Evolutionary conservation across 2,113 vertebrate genomes (phyloP).

Genomic region (Addax nasomaculatus): DNA sequence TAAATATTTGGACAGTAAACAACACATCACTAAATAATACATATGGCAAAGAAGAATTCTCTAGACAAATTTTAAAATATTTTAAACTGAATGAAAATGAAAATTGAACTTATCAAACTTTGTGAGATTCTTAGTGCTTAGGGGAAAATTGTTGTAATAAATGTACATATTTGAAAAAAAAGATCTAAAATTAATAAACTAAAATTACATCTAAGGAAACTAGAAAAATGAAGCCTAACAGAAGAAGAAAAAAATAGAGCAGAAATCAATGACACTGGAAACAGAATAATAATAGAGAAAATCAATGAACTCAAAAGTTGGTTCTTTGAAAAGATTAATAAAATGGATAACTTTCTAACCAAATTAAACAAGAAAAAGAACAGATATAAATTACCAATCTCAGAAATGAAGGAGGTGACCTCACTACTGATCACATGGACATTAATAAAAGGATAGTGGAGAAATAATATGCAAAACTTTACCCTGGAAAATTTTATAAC

Average conservation of each 20-base stretch:
- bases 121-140: not conserved
- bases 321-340: not conserved
- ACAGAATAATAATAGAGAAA: not conserved
- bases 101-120: not conserved
- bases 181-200: not conserved
- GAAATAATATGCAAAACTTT: not conserved
- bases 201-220: not conserved
- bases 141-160: not conserved
- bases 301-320: not conserved
- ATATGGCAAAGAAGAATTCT: not conserved
- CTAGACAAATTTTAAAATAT: not conserved
- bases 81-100: not conserved
- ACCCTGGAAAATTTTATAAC: not conserved
- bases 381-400: not conserved
- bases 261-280: not conserved
- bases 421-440: not conserved
- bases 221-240: not conserved
- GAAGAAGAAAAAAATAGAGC: not conserved
- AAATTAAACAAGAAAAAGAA: not conserved
- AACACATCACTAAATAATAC: not conserved
- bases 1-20: not conserved
- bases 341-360: not conserved
- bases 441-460: not conserved
- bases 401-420: not conserved
- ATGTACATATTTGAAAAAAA: not conserved